A percentile compares a stretch with the other conserved stretches of the same genome.
phyloP scores from a whole-genome alignment of 2,888 invertebrate species.

The Catocala sponsa region DNA sequence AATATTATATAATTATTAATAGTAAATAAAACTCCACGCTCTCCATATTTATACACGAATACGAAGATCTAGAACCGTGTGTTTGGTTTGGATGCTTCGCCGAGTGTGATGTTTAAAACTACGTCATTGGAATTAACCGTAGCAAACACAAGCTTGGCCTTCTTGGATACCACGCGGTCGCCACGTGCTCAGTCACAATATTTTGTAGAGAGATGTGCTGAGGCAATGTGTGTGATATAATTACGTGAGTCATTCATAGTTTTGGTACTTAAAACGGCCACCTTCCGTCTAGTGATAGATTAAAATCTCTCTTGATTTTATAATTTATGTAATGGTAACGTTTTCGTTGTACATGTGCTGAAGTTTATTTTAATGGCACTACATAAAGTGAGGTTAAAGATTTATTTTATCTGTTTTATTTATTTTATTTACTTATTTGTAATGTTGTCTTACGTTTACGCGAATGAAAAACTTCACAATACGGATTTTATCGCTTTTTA shows the following conservation, averaged over 20 bases:
- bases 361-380: too few relatives aligned
- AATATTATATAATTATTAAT: constrained; percentile 8
- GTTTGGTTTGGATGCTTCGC: constrained; percentile 71
- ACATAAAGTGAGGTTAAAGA: too few relatives aligned
- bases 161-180: constrained; percentile 39
- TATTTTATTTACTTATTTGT: too few relatives aligned
- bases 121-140: constrained; percentile 77
- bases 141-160: constrained; percentile 64
- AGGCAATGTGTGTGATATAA: constrained; percentile 9
- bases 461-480: too few relatives aligned
- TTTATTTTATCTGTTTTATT: too few relatives aligned
- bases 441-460: too few relatives aligned
- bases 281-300: constrained; percentile 10
- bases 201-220: constrained; percentile 17
- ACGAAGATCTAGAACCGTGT: constrained; percentile 42
- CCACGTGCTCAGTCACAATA: constrained; percentile 43
- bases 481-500: too few relatives aligned
- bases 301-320: neutral
- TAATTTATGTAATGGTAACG: too few relatives aligned
- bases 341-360: too few relatives aligned
- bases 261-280: neutral
- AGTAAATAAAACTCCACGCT: constrained; percentile 10
- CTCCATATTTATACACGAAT: constrained; percentile 20
- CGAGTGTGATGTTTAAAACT: constrained; percentile 44
- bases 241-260: constrained; percentile 15